Base-by-base conservation (phyloP, 2,113 vertebrate species). In the Psilopsiagon aymara region DNA sequence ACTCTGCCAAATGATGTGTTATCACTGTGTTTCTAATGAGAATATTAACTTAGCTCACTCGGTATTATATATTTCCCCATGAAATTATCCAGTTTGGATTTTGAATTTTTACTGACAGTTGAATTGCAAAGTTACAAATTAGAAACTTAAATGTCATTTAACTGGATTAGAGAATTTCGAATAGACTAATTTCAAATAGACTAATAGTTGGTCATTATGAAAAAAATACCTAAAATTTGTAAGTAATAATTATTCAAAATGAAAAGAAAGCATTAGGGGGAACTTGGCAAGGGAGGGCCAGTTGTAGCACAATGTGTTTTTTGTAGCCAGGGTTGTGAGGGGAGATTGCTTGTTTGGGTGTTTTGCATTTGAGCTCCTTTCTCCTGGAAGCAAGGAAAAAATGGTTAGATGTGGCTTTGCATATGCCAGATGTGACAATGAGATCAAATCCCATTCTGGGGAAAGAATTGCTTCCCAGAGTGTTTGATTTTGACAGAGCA, bases 361-460 rank as follows among this genome's bases (percentile, higher is more conserved):
- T 94, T 67, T 75, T 86, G 73, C 70, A 19, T 43, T 57, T 49
- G 20, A 8, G 37, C 41, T 71, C 91, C 80, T 95, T 47, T 89
- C 78, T 94, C 53, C 91, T 87, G 90, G 66, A 95, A 96, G 71
- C 51, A 78, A 75, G 93, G 35, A 9, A 62, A 93, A 94, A 94
- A 86, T 0, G 41, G 93, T 97, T 93, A 96, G 88, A 96, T 87
- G 81, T 92, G 93, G 49, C 51, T 94, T 94, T 94, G 91, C 76
- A 62, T 81, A 69, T 93, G 95, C 91, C 95, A 96, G 88, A 95
- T 87, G 80, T 23, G 88, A 95, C 88, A 92, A 87, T 76, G 92
- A 88, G 88, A 81, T 93, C 91, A 95, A 95, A 93, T 84, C 79
- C 33, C 18, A 73, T 82, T 87, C 81, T 94, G 85, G 39, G 76